A percentile compares a stretch with the other conserved stretches of the same genome.
phyloP scores from a whole-genome alignment of 2,888 invertebrate species.

The Unio pictorum region DNA sequence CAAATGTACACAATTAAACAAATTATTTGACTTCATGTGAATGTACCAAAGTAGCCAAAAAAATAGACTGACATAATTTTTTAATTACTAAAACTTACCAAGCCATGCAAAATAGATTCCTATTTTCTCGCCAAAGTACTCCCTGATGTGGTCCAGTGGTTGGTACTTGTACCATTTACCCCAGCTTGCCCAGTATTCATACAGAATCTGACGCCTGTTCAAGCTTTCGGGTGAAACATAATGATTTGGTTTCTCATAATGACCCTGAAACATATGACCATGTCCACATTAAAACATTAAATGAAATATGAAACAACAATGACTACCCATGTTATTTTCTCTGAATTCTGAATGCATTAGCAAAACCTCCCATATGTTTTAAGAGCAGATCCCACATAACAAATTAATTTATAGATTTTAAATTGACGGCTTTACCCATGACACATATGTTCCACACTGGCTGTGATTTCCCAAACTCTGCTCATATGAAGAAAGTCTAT shows the following conservation, averaged over 20 bases:
- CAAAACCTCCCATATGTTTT: no score
- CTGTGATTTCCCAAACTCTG: no score
- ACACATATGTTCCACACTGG: no score
- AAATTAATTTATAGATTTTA: no score
- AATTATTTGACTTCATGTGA: no score
- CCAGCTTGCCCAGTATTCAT: slow-evolving; percentile 76
- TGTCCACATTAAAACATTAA: background rate
- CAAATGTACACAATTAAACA: no score
- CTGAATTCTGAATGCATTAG: background rate
- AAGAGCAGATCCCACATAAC: no score
- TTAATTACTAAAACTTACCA: slow-evolving; percentile 65
- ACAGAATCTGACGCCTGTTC: slow-evolving; percentile 74
- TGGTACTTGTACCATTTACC: slow-evolving; percentile 76
- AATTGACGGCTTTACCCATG: no score
- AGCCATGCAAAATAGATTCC: slow-evolving; percentile 78
- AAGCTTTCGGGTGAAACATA: slow-evolving; percentile 57
- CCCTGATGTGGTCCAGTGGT: slow-evolving; percentile 76
- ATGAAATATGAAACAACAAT: background rate
- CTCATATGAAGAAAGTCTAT: no score
- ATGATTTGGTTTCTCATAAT: slow-evolving; percentile 69
- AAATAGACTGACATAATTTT: no score
- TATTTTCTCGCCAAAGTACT: slow-evolving; percentile 77
- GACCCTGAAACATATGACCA: slow-evolving; percentile 69
- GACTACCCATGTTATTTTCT: background rate
- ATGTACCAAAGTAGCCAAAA: no score